Percentiles rank a stretch among this genome's conserved stretches.
phyloP scores from a whole-genome alignment of 2,797 vertebrate species.

The Ptychobarbus kaznakovi region DNA sequence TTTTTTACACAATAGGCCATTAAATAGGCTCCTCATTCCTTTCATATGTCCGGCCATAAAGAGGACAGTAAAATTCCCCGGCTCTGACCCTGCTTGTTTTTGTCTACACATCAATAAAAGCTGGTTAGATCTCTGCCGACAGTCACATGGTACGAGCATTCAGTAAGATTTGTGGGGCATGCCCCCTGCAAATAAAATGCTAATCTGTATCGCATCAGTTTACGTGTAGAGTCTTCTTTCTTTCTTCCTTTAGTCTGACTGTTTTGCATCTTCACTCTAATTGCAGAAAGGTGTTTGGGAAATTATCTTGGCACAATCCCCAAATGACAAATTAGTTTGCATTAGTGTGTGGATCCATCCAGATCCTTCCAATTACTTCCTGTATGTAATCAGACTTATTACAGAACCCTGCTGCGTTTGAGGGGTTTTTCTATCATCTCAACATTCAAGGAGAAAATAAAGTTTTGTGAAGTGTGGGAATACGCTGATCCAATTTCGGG shows the following conservation, averaged over 20 bases:
- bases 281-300: slow-evolving; percentile 55
- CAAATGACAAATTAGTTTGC: slow-evolving; percentile 45
- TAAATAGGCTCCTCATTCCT: slow-evolving; percentile 36
- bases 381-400: slow-evolving; percentile 52
- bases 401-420: slow-evolving; percentile 30
- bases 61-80: slow-evolving; percentile 35
- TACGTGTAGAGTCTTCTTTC: slow-evolving; percentile 10
- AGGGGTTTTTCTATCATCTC: slow-evolving; percentile 37
- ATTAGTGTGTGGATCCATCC: slow-evolving; percentile 35
- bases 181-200: slow-evolving; percentile 37
- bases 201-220: not conserved
- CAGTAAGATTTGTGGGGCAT: slow-evolving; percentile 38
- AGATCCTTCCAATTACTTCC: slow-evolving; percentile 43
- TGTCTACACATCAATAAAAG: slow-evolving; percentile 45
- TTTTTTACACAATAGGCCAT: slow-evolving; percentile 49
- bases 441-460: slow-evolving; percentile 34
- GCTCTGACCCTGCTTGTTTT: slow-evolving; percentile 13
- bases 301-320: slow-evolving; percentile 41
- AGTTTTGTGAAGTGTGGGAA: slow-evolving; percentile 1
- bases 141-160: not conserved
- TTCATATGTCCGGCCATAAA: slow-evolving; percentile 42
- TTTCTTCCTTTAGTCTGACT: slow-evolving; percentile 1
- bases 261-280: slow-evolving; percentile 43
- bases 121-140: not conserved
- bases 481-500: slow-evolving; percentile 30